A percentile compares a stretch with the other conserved stretches of the same genome.
phyloP scores from a whole-genome alignment of 2,113 vertebrate species.

The Ammodramus savannarum region DNA sequence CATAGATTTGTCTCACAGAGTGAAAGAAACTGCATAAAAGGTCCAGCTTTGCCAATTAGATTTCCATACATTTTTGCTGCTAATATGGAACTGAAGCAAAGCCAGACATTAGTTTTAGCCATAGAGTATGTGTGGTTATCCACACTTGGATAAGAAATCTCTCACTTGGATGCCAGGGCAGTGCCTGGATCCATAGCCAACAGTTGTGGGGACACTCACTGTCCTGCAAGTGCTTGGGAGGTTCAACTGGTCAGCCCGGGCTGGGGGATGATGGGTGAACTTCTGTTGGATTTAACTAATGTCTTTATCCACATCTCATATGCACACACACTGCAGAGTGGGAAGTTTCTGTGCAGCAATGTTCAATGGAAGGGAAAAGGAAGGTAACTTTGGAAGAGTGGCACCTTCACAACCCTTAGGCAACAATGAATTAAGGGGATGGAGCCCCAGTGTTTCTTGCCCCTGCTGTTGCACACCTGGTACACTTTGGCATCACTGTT shows the following conservation, averaged over 20 bases:
- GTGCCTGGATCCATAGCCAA: background rate
- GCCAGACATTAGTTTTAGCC: background rate
- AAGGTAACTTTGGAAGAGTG: background rate
- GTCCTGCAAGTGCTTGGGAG: too few relatives aligned
- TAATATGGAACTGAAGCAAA: constrained; percentile 3
- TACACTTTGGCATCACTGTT: too few relatives aligned
- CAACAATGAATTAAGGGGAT: background rate
- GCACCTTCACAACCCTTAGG: background rate
- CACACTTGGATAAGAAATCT: background rate
- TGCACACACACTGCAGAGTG: background rate
- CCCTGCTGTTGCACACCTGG: background rate
- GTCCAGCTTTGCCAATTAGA: constrained; percentile 49
- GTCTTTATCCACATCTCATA: background rate
- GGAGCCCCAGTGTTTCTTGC: background rate
- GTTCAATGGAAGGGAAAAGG: background rate
- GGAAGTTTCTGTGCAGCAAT: background rate
- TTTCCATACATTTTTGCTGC: constrained; percentile 43
- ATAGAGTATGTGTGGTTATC: background rate
- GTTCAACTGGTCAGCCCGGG: fast-evolving
- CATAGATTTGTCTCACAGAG: constrained; percentile 25
- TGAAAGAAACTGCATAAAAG: constrained; percentile 55
- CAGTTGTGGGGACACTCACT: fast-evolving
- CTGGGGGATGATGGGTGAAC: fast-evolving
- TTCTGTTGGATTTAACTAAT: background rate
- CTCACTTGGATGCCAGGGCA: background rate